Conservation (phyloP, 1,140 invertebrate genomes). For the Brachionus manjavacas region DNA sequence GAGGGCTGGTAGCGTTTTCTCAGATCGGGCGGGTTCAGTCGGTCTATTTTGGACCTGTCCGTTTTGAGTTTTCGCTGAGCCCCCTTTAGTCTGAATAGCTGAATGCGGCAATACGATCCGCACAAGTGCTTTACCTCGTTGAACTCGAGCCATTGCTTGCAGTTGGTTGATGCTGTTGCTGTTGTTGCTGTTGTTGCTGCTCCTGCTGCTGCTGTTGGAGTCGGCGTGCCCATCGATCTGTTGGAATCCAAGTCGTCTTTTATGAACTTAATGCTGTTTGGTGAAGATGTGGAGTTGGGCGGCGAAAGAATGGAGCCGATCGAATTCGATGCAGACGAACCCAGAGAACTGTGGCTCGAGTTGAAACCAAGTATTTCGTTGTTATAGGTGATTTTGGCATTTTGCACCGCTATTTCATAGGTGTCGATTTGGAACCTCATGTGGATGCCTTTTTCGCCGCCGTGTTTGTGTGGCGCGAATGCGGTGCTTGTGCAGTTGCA, state of each 20-base stretch:
- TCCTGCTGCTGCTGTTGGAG: neutral
- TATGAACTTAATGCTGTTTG: conserved; percentile 1
- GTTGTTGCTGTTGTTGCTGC: too few species aligned
- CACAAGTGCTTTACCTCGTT: conserved; percentile 14
- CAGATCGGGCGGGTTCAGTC: conserved; percentile 52
- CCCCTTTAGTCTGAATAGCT: conserved; percentile 78
- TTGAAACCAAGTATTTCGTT: neutral
- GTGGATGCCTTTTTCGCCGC: conserved; percentile 92
- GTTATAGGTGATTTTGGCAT: neutral
- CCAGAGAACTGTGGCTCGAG: neutral
- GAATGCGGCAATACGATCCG: conserved; percentile 58
- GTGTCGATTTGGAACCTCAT: conserved; percentile 81
- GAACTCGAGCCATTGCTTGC: neutral
- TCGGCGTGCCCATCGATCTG: neutral
- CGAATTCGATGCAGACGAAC: neutral
- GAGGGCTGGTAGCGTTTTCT: conserved; percentile 20
- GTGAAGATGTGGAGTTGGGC: neutral
- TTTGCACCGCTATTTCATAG: conserved; percentile 59
- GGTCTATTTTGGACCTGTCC: conserved; percentile 86
- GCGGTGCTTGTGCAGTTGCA: conserved; percentile 95
- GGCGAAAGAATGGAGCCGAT: neutral
- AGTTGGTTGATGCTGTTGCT: neutral
- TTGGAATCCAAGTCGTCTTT: neutral
- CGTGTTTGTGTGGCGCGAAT: conserved; percentile 95
- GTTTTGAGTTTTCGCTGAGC: conserved; percentile 95